A percentile compares a stretch with the other conserved stretches of the same genome.
These are phyloP conservation scores for Temnothorax nylanderi DNA, from an alignment of 1,140 invertebrate genomes.

Conservation along the genomic window DNA sequence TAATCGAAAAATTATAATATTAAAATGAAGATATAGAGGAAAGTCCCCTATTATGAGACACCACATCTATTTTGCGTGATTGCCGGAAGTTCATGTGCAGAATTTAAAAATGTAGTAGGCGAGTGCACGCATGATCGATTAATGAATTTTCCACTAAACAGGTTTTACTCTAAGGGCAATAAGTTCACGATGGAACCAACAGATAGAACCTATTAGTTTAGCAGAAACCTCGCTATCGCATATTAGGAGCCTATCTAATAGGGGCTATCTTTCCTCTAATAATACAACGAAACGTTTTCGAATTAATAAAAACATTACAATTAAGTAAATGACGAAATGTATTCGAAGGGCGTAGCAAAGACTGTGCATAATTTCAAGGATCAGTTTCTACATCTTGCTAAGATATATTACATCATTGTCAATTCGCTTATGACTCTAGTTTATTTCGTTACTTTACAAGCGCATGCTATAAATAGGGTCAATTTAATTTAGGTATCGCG, in stretches of 20 bases:
- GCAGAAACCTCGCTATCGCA: too few relatives aligned
- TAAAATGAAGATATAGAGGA: not conserved
- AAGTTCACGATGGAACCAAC: too few relatives aligned
- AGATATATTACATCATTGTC: not conserved
- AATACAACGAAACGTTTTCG: not conserved
- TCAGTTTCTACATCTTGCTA: not conserved
- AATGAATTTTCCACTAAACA: too few relatives aligned
- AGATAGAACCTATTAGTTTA: too few relatives aligned
- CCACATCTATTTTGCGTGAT: too few relatives aligned
- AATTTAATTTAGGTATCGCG: constrained; percentile 1
- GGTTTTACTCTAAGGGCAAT: too few relatives aligned
- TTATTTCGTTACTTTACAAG: not conserved
- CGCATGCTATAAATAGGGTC: not conserved
- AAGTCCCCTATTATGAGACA: too few relatives aligned
- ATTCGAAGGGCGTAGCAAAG: not conserved
- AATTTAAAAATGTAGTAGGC: too few relatives aligned
- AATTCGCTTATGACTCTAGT: not conserved
- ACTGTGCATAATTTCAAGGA: not conserved
- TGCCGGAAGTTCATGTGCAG: too few relatives aligned
- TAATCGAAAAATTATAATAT: too few relatives aligned
- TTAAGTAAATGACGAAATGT: not conserved
- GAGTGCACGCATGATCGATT: too few relatives aligned
- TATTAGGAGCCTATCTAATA: too few relatives aligned
- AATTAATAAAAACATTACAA: not conserved
- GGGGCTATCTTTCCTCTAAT: not conserved